Conservation (phyloP, 2,888 invertebrate genomes). For the Sarcophaga caerulescens region DNA sequence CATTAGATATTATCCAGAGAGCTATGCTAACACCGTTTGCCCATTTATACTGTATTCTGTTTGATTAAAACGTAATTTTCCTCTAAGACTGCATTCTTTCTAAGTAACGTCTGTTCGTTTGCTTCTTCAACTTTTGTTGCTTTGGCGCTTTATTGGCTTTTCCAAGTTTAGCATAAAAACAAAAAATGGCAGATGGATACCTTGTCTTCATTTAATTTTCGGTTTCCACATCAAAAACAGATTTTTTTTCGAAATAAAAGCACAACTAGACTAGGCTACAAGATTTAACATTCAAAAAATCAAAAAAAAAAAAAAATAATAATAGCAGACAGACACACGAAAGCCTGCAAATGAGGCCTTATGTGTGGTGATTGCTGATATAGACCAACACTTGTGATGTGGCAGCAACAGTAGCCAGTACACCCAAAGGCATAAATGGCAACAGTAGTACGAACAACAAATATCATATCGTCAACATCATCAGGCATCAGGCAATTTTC, state of each 20-base stretch:
- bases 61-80: not conserved
- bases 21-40: too few species aligned
- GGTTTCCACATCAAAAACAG: too few species aligned
- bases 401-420: conserved; percentile 37
- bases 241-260: too few species aligned
- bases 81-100: not conserved
- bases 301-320: not conserved
- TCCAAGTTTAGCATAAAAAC: conserved; percentile 23
- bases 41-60: too few species aligned
- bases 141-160: conserved; percentile 47
- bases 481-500: conserved; percentile 12
- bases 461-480: conserved; percentile 1
- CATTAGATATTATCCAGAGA: too few species aligned
- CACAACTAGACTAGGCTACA: not conserved
- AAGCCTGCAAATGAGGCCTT: conserved; percentile 5
- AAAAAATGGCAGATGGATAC: not conserved
- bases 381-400: conserved; percentile 32
- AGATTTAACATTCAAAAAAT: conserved; percentile 36
- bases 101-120: not conserved
- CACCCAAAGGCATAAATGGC: conserved; percentile 47
- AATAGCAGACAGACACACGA: not conserved
- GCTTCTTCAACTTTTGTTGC: not conserved
- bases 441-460: conserved; percentile 19
- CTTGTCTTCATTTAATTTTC: not conserved
- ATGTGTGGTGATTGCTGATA: not conserved